phyloP scores from a whole-genome alignment of 2,113 vertebrate species.

The Poeciliopsis prolifica region DNA sequence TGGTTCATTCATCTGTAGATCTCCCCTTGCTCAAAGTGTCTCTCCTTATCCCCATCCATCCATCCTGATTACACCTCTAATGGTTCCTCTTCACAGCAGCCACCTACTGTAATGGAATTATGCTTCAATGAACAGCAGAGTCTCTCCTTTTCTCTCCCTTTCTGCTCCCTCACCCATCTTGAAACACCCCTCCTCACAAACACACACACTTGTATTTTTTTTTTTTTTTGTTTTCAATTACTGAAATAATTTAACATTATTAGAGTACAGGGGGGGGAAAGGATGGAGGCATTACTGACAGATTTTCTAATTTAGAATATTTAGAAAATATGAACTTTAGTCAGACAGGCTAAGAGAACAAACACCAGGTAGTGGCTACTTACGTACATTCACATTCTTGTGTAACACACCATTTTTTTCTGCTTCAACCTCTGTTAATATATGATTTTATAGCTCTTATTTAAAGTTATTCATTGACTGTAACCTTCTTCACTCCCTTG shows the following conservation, averaged over 20 bases:
- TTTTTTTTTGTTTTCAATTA: slow-evolving; percentile 38
- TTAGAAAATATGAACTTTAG: slow-evolving; percentile 19
- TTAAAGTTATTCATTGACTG: slow-evolving; percentile 41
- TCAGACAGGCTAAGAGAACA: slow-evolving; percentile 15
- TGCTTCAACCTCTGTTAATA: slow-evolving; percentile 8
- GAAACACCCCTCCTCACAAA: neutral
- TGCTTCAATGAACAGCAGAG: slow-evolving; percentile 68
- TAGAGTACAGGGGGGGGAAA: slow-evolving; percentile 2
- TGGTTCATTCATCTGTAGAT: slow-evolving; percentile 60
- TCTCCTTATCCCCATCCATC: slow-evolving; percentile 65
- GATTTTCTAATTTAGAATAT: slow-evolving; percentile 39
- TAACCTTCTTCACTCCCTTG: neutral
- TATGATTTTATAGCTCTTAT: slow-evolving; percentile 31
- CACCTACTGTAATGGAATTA: slow-evolving; percentile 74
- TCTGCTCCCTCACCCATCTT: slow-evolving; percentile 9
- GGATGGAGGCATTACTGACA: slow-evolving; percentile 36
- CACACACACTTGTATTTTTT: neutral
- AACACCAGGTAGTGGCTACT: slow-evolving; percentile 15
- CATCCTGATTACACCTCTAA: slow-evolving; percentile 76
- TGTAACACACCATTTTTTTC: slow-evolving; percentile 24
- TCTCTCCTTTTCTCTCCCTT: slow-evolving; percentile 34
- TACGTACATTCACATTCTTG: slow-evolving; percentile 12
- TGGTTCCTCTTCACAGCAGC: slow-evolving; percentile 73
- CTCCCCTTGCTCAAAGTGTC: slow-evolving; percentile 33
- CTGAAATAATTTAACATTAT: slow-evolving; percentile 28